phyloP scores from a whole-genome alignment of 2,888 invertebrate species.

The Tenthredo distinguenda region DNA sequence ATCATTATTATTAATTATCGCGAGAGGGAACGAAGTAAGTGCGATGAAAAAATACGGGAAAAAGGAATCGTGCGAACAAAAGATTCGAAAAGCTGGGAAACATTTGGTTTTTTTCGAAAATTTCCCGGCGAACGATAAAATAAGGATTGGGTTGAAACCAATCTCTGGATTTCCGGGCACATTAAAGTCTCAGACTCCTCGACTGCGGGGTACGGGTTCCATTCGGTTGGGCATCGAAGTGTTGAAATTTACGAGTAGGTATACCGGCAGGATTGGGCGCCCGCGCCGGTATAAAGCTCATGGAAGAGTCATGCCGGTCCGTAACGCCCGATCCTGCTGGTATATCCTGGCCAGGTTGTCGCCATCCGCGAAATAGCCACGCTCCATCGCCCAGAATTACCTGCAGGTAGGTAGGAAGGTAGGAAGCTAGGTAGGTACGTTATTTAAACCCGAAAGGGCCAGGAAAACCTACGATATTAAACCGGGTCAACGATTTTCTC shows the following conservation, averaged over 20 bases:
- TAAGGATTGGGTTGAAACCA: neutral
- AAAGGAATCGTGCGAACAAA: neutral
- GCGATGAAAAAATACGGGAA: neutral
- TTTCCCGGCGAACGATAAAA: neutral
- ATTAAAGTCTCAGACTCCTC: conserved; percentile 19
- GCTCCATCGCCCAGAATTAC: conserved; percentile 46
- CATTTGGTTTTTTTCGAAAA: neutral
- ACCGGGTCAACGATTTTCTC: conserved; percentile 31
- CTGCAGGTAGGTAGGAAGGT: neutral
- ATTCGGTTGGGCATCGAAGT: conserved; percentile 35
- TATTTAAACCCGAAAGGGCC: conserved; percentile 9
- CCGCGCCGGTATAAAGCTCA: conserved; percentile 24
- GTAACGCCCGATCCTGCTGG: neutral
- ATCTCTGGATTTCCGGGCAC: conserved; percentile 9
- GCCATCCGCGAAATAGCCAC: conserved; percentile 17
- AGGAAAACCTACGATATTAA: neutral
- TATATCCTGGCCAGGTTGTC: conserved; percentile 6
- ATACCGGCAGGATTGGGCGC: conserved; percentile 20
- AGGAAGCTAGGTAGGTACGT: neutral
- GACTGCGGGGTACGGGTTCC: neutral
- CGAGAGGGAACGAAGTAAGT: neutral
- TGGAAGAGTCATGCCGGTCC: conserved; percentile 38
- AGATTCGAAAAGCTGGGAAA: neutral
- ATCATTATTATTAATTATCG: neutral
- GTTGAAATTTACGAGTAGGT: conserved; percentile 46